These are phyloP conservation scores for Hirtodrosophila histrioides DNA, from an alignment of 2,888 invertebrate genomes.

Conservation along the genomic window DNA sequence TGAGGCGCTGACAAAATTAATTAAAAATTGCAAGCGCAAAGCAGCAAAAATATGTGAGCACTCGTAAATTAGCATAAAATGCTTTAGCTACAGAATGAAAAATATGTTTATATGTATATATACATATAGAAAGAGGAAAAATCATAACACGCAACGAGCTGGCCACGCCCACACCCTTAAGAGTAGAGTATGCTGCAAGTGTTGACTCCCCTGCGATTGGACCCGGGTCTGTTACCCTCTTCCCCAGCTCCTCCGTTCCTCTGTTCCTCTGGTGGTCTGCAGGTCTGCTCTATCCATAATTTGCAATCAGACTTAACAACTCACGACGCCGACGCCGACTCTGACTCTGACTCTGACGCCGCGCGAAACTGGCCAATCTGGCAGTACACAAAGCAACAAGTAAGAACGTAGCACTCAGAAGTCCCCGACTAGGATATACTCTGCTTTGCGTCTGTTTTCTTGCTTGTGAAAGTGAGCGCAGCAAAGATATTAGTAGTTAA, in stretches of 20 bases:
- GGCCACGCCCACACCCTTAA: constrained; percentile 42
- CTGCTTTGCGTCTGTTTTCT: too few species aligned
- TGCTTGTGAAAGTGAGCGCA: too few species aligned
- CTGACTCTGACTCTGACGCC: neutral
- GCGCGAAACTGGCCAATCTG: too few species aligned
- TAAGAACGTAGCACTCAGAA: too few species aligned
- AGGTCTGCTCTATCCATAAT: constrained; percentile 52
- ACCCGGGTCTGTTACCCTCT: too few species aligned
- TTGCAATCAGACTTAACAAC: constrained; percentile 72
- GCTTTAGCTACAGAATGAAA: constrained; percentile 2
- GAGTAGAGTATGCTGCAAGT: constrained; percentile 3
- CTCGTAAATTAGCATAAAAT: constrained; percentile 68
- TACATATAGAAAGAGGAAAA: neutral
- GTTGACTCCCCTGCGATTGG: constrained; percentile 13
- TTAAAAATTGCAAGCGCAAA: constrained; percentile 52
- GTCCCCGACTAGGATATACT: too few species aligned
- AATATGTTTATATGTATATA: neutral
- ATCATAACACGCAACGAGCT: constrained; percentile 22
- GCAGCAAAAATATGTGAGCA: constrained; percentile 25
- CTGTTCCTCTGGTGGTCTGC: constrained; percentile 14
- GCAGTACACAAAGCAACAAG: too few species aligned
- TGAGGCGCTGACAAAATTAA: constrained; percentile 45
- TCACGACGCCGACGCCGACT: constrained; percentile 35
- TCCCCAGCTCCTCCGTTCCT: neutral
- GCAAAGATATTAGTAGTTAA: too few species aligned